phyloP scores from a whole-genome alignment of 2,888 invertebrate species.

The Phymatocera aterrima region DNA sequence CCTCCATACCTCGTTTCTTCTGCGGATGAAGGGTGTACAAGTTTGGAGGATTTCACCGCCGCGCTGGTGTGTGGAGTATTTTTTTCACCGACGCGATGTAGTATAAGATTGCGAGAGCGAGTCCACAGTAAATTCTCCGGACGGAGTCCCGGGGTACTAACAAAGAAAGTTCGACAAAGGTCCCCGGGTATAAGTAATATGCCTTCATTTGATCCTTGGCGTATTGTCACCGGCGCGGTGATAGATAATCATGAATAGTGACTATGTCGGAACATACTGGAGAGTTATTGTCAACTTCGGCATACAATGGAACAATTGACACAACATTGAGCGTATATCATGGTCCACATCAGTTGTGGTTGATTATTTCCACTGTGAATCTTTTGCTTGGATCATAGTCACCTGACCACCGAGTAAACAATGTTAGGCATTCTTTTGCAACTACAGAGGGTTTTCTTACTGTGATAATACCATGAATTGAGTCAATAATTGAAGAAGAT shows the following conservation, averaged over 20 bases:
- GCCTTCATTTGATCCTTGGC: constrained; percentile 34
- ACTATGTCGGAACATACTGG: constrained; percentile 3
- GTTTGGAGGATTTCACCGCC: constrained; percentile 17
- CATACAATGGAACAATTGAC: neutral
- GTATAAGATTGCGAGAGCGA: neutral
- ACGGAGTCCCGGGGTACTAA: constrained; percentile 4
- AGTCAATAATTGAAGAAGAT: neutral
- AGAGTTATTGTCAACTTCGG: constrained; percentile 27
- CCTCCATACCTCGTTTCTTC: neutral
- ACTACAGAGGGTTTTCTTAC: neutral
- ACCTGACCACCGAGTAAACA: neutral
- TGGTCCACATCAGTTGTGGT: neutral
- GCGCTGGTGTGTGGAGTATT: constrained; percentile 3
- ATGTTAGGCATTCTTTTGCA: neutral
- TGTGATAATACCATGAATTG: neutral
- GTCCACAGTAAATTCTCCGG: constrained; percentile 7
- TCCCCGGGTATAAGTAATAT: constrained; percentile 23
- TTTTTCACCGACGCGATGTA: neutral
- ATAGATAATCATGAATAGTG: constrained; percentile 27
- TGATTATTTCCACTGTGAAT: constrained; percentile 10
- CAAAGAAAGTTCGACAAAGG: constrained; percentile 18
- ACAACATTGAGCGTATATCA: constrained; percentile 1
- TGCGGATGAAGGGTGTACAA: constrained; percentile 3
- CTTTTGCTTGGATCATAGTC: neutral
- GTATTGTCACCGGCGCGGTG: constrained; percentile 1